phyloP scores from a whole-genome alignment of 2,888 invertebrate species.

The Anoncus sp. region DNA sequence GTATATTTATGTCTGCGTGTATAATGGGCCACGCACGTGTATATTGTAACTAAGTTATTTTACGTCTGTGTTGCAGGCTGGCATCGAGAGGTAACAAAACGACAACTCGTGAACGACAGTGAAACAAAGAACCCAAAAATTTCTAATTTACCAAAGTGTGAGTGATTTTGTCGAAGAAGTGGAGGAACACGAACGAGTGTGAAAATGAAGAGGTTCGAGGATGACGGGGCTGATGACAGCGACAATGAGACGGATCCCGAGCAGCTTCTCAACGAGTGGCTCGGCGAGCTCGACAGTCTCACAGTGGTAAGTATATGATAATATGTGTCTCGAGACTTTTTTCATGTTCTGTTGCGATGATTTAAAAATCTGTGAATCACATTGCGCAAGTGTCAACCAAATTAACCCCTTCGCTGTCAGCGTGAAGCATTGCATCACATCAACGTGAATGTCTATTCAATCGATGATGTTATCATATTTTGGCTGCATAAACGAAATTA shows the following conservation, averaged over 20 bases:
- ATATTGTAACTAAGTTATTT: not conserved
- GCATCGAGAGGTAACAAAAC: constrained; percentile 19
- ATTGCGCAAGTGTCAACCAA: constrained; percentile 9
- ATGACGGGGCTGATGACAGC: constrained; percentile 85
- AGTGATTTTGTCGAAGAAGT: constrained; percentile 40
- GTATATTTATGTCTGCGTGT: too few relatives aligned
- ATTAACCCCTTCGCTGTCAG: not conserved
- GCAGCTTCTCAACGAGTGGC: constrained; percentile 91
- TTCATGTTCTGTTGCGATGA: not conserved
- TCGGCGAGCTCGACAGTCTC: constrained; percentile 90
- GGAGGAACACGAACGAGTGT: constrained; percentile 51
- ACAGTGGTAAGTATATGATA: constrained; percentile 87
- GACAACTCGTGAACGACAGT: constrained; percentile 3
- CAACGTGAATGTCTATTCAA: not conserved
- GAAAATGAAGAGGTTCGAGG: constrained; percentile 81
- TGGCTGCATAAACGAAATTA: not conserved
- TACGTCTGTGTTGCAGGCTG: constrained; percentile 44
- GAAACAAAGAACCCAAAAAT: not conserved
- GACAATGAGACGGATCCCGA: constrained; percentile 89
- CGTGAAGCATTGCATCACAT: not conserved
- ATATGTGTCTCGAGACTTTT: constrained; percentile 7
- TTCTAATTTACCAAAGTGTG: constrained; percentile 11
- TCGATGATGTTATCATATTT: not conserved
- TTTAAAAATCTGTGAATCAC: constrained; percentile 41
- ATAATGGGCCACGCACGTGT: not conserved